Conservation (phyloP, 2,113 vertebrate genomes). For the Nothoprocta pentlandii region DNA sequence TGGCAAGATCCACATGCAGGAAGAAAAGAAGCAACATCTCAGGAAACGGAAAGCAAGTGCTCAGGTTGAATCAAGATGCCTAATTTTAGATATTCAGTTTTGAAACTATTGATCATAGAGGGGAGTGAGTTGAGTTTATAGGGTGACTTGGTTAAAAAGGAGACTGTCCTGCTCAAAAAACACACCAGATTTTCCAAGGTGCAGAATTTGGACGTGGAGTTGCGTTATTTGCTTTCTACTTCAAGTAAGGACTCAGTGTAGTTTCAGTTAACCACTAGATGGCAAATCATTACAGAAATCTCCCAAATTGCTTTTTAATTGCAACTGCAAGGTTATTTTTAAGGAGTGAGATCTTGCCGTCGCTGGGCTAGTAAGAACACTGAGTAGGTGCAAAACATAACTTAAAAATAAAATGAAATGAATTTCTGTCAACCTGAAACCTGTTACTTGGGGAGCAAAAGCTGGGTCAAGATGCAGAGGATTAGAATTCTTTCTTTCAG, state of each 20-base stretch:
- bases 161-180: neutral
- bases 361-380: neutral
- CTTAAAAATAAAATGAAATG: neutral
- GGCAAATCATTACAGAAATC: neutral
- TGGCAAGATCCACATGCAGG: fast-evolving
- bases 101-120: no score
- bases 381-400: neutral
- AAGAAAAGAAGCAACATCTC: fast-evolving
- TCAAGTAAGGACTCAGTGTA: fast-evolving
- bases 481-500: neutral
- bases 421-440: neutral
- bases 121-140: neutral
- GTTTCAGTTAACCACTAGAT: neutral
- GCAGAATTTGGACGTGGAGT: fast-evolving
- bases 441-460: neutral
- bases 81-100: neutral
- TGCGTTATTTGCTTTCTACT: fast-evolving
- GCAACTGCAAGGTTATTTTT: fast-evolving
- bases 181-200: neutral
- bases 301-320: fast-evolving
- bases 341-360: neutral
- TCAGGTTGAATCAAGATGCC: neutral
- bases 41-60: neutral
- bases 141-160: neutral
- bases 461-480: neutral